Evolutionary conservation across 2,888 invertebrate species (phyloP).

Genomic region (Ferdinandea cuprea): DNA sequence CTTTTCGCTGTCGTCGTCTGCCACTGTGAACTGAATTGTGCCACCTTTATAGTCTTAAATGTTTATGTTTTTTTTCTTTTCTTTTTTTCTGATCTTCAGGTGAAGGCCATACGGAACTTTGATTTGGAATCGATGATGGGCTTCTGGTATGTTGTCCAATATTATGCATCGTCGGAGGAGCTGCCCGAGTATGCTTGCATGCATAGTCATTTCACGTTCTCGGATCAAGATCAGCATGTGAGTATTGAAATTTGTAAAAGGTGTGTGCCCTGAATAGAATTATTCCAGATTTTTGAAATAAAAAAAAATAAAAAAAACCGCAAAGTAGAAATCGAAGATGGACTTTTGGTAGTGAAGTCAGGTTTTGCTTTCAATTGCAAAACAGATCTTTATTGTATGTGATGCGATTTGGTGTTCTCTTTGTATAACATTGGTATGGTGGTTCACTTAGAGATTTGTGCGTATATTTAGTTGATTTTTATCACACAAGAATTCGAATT

Average conservation of each 20-base stretch:
- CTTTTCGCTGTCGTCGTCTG: constrained; percentile 46
- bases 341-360: constrained; percentile 66
- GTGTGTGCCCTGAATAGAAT: constrained; percentile 53
- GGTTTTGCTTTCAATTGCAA: constrained; percentile 73
- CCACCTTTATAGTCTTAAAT: constrained; percentile 1
- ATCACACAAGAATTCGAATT: constrained; percentile 61
- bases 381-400: constrained; percentile 47
- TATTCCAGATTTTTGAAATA: constrained; percentile 57
- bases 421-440: constrained; percentile 54
- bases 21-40: constrained; percentile 54
- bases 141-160: constrained; percentile 93
- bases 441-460: constrained; percentile 42
- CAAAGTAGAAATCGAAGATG: constrained; percentile 69
- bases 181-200: constrained; percentile 93
- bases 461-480: constrained; percentile 60
- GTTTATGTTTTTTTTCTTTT: constrained; percentile 8
- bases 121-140: constrained; percentile 91
- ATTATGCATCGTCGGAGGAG: constrained; percentile 95
- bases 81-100: constrained; percentile 81
- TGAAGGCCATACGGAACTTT: constrained; percentile 91
- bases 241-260: constrained; percentile 71
- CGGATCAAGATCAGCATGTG: constrained; percentile 81
- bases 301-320: constrained; percentile 31
- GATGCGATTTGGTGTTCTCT: constrained; percentile 23
- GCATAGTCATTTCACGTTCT: constrained; percentile 85